phyloP scores from a whole-genome alignment of 2,113 vertebrate species.

The Campylomormyrus numenius region DNA sequence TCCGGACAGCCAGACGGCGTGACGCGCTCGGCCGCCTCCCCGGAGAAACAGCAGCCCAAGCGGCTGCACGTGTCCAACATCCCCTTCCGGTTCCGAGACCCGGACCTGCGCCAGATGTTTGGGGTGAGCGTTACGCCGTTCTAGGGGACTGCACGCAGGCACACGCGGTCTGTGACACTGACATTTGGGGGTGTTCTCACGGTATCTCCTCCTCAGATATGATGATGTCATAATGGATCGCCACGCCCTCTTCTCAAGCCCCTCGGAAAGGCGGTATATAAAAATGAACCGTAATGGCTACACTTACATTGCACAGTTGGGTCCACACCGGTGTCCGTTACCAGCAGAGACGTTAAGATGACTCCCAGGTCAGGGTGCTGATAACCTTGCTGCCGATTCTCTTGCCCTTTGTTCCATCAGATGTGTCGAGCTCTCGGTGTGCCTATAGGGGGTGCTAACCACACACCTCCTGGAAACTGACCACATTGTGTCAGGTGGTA shows the following conservation, averaged over 20 bases:
- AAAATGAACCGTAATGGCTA: not conserved
- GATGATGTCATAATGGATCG: not conserved
- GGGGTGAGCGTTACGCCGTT: constrained; percentile 52
- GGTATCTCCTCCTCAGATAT: not conserved
- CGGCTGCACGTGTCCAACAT: constrained; percentile 96
- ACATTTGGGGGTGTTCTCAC: too few species aligned
- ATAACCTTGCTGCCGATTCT: not conserved
- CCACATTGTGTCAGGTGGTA: not conserved
- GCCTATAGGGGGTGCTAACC: not conserved
- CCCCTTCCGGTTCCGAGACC: constrained; percentile 96
- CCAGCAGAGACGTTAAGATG: not conserved
- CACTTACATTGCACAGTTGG: not conserved
- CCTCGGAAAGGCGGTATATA: not conserved
- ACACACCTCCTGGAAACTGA: not conserved
- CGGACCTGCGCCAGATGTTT: constrained; percentile 94
- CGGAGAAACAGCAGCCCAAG: constrained; percentile 95
- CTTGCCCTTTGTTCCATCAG: not conserved
- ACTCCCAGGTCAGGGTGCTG: not conserved
- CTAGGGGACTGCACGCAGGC: not conserved
- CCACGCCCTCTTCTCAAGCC: not conserved
- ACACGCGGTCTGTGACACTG: not conserved
- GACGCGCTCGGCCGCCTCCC: constrained; percentile 81
- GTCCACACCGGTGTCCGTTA: not conserved
- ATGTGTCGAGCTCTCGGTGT: not conserved
- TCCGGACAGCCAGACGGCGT: constrained; percentile 82